phyloP scores from a whole-genome alignment of 2,888 invertebrate genomes.

The Stramonita haemastoma region DNA sequence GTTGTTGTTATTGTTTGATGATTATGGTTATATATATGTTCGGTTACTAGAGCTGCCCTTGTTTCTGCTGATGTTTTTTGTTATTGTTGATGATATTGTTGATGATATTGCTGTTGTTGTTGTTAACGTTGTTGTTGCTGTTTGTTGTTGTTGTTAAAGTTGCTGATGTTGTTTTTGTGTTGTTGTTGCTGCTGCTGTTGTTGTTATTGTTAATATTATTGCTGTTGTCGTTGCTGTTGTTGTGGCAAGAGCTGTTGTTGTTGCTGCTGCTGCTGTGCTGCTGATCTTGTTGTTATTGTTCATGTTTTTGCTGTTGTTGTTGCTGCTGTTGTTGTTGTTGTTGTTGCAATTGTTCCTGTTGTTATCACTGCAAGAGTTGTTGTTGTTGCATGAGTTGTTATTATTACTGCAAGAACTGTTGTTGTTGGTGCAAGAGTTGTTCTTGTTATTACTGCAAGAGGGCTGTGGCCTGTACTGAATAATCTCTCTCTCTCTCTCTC shows the following conservation, averaged over 20 bases:
- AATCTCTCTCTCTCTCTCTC: too few relatives aligned
- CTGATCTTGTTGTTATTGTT: neutral
- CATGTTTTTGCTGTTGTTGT: neutral
- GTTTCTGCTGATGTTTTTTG: neutral
- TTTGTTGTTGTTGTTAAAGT: too few relatives aligned
- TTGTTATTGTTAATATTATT: neutral
- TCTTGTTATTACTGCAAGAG: too few relatives aligned
- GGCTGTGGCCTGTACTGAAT: too few relatives aligned
- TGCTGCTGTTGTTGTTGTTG: neutral
- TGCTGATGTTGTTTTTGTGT: too few relatives aligned
- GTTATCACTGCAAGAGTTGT: too few relatives aligned
- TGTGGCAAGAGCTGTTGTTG: neutral
- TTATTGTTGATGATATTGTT: neutral
- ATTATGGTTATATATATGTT: neutral
- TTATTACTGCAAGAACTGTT: too few relatives aligned
- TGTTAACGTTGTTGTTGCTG: neutral
- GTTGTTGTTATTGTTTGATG: neutral
- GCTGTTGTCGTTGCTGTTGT: neutral
- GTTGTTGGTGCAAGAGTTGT: too few relatives aligned
- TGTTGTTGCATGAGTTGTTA: neutral
- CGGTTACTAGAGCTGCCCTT: too few relatives aligned
- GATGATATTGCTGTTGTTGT: neutral
- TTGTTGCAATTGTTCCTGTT: neutral
- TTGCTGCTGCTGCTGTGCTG: neutral
- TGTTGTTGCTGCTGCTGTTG: neutral